These are phyloP conservation scores for Thera britannica DNA, from an alignment of 2,888 invertebrate genomes.

Conservation along the genomic window DNA sequence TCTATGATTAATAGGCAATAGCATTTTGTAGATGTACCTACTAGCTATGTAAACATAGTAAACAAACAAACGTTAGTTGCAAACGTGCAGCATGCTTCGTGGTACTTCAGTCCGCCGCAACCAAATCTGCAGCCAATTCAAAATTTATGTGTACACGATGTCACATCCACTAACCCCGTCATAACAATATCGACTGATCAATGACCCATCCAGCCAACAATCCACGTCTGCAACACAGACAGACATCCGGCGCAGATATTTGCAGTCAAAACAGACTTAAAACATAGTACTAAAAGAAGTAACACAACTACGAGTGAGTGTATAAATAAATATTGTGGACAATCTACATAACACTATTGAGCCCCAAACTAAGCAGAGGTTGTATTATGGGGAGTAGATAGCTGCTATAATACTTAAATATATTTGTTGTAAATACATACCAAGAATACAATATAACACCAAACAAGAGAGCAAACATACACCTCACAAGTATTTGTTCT, in stretches of 20 bases:
- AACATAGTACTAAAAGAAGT: constrained; percentile 38
- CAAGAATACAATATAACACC: no score
- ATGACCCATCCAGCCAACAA: constrained; percentile 58
- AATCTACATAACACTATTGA: no score
- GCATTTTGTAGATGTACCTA: no score
- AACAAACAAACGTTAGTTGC: neutral
- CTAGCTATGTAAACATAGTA: no score
- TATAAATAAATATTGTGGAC: no score
- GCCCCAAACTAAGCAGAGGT: no score
- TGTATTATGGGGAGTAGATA: no score
- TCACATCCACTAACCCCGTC: constrained; percentile 36
- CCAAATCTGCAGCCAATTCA: constrained; percentile 19
- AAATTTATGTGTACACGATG: constrained; percentile 30
- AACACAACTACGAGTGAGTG: neutral
- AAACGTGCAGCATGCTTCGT: neutral
- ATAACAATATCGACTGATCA: constrained; percentile 53
- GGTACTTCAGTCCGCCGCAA: constrained; percentile 4
- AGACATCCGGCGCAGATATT: constrained; percentile 77
- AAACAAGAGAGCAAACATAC: no score
- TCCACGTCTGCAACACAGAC: constrained; percentile 52
- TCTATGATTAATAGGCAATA: no score
- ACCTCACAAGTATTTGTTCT: no score
- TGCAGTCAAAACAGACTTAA: constrained; percentile 82
- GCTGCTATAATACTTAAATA: no score
- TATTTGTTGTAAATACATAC: no score